Evolutionary conservation across 2,113 vertebrate species (phyloP), one percentile per base, ranked within the genome.

Genomic region (Callopanchax toddi): DNA sequence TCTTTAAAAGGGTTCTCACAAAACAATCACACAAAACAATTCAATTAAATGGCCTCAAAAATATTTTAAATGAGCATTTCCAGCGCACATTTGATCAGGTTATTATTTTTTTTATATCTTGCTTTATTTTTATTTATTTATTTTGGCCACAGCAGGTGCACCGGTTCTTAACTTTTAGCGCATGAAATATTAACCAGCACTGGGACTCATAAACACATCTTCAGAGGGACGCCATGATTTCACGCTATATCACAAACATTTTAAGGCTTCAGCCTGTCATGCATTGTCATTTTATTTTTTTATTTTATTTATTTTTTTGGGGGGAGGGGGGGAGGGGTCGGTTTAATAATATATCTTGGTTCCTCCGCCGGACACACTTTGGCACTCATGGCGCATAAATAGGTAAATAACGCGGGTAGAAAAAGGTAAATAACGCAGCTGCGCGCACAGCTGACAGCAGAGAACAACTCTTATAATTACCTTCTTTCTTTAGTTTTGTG

Each of bases 101-200:
- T 32, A 17, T 49, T 25, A 12, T 48, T 43, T 20, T 64, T 58
- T 22, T 18, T 4, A 5, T 15, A 11, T 11, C n/a, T 2, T 10
- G 12, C 25, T 29, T 8, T 2, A n/a, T n/a, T 52, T 11, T 34
- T 52, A 12, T 11, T 37, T 37, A 12, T 37, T 37, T 37, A 11
- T 40, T 75, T 74, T 60, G 48, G 29, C 18, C 37, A 18, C 60
- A 55, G 66, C 62, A 78, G 67, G 69, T 44, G 82, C 79, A 48
- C 51, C 6, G 81, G 74, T 67, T 86, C 74, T 61, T 79, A 87
- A 90, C 80, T 87, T 63, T 90, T 81, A 85, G 73, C 75, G 81
- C 88, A 95, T 96, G 0, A 95, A 96, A 95, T 93, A 96, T 97
- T 95, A 63, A 95, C 89, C 89, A 91, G 88, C 89, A 50, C 76